These are phyloP conservation scores for Nephila pilipes DNA, from an alignment of 1,140 invertebrate species.

Conservation along the genomic window DNA sequence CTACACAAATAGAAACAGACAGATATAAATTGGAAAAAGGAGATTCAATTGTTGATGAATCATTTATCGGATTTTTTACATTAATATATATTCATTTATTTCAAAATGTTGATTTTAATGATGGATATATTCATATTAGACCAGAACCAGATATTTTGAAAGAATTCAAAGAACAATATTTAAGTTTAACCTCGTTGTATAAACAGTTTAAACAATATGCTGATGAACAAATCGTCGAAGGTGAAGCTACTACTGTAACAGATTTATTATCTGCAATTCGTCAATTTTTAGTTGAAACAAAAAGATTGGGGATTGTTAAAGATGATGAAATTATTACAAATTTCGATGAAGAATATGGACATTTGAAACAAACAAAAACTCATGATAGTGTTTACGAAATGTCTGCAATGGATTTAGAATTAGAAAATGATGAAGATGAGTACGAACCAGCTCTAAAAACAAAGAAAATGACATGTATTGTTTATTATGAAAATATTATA, in stretches of 20 bases:
- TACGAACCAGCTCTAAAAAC: neutral
- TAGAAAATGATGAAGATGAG: neutral
- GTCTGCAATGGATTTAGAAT: neutral
- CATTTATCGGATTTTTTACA: constrained; percentile 1
- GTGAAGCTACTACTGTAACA: neutral
- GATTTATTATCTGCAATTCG: constrained; percentile 47
- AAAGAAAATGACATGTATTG: neutral
- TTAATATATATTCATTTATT: constrained; percentile 48
- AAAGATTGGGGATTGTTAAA: neutral
- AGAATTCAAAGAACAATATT: constrained; percentile 53
- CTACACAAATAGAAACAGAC: neutral
- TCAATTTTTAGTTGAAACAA: constrained; percentile 45
- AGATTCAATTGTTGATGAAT: constrained; percentile 24
- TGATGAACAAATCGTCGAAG: neutral
- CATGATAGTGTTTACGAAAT: constrained; percentile 19
- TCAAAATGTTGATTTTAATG: constrained; percentile 29
- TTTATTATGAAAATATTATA: constrained; percentile 47
- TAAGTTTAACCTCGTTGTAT: constrained; percentile 17
- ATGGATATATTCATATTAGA: constrained; percentile 19
- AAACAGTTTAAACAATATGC: constrained; percentile 54
- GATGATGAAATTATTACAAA: neutral
- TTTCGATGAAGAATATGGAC: constrained; percentile 35
- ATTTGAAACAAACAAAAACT: neutral
- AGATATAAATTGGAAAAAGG: constrained; percentile 12
- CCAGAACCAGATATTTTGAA: neutral